Conservation (phyloP, 1,140 invertebrate genomes). For the Temnothorax nylanderi region DNA sequence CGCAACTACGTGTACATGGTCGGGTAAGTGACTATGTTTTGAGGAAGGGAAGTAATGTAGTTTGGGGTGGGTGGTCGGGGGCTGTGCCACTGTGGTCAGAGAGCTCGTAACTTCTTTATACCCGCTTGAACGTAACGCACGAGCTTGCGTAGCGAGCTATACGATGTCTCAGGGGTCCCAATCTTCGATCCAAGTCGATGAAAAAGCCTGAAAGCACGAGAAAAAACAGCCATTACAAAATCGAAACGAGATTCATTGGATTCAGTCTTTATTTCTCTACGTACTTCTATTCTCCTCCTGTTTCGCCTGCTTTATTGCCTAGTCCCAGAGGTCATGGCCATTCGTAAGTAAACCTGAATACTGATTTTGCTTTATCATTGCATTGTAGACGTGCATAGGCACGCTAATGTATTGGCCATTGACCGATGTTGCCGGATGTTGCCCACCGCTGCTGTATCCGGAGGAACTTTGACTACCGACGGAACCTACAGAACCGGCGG, state of each 20-base stretch:
- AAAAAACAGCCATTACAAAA: not conserved
- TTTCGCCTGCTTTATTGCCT: constrained; percentile 85
- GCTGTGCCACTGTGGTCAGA: constrained; percentile 86
- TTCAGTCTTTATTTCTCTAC: constrained; percentile 16
- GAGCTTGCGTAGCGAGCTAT: constrained; percentile 91
- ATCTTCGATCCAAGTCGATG: constrained; percentile 90
- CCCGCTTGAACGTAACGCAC: constrained; percentile 91
- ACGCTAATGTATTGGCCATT: constrained; percentile 86
- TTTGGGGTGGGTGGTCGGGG: constrained; percentile 85
- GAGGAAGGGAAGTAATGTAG: constrained; percentile 83
- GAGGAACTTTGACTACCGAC: constrained; percentile 90
- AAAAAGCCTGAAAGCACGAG: constrained; percentile 90
- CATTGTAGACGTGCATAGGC: constrained; percentile 88
- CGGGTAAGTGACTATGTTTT: constrained; percentile 83
- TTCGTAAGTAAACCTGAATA: constrained; percentile 89
- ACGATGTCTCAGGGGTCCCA: constrained; percentile 91
- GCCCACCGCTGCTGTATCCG: constrained; percentile 90
- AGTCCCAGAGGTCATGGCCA: constrained; percentile 93
- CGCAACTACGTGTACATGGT: constrained; percentile 81
- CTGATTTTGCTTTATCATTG: constrained; percentile 89
- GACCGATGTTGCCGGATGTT: constrained; percentile 69
- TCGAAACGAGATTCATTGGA: constrained; percentile 3
- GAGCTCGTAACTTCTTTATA: constrained; percentile 86
- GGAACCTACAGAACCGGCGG: constrained; percentile 92
- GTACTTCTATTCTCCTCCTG: constrained; percentile 87